Evolutionary conservation across 2,888 invertebrate species (phyloP).

Genomic region (Scaptodrosophila latifasciaeformis): DNA sequence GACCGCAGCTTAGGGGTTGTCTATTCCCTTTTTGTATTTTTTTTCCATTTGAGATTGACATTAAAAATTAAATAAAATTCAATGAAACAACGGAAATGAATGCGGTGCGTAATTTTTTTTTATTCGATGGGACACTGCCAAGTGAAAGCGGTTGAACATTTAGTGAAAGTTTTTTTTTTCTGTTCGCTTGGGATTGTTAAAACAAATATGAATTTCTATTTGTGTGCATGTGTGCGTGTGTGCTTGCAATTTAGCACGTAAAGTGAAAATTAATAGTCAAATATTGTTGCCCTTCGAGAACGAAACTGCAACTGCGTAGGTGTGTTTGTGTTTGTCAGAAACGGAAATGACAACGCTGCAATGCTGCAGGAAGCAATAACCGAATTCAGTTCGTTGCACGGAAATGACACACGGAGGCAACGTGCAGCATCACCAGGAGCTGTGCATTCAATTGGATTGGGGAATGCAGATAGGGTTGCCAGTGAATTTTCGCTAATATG

Average conservation of each 20-base stretch:
- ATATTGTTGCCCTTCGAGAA: neutral
- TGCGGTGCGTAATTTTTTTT: slow-evolving; percentile 42
- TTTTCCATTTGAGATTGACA: too few species aligned
- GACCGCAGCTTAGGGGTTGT: too few species aligned
- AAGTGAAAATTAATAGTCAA: slow-evolving; percentile 40
- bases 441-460: neutral
- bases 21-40: too few species aligned
- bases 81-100: slow-evolving; percentile 54
- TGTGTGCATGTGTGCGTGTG: neutral
- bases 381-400: slow-evolving; percentile 57
- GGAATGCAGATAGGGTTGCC: neutral
- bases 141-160: neutral
- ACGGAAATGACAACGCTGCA: slow-evolving; percentile 58
- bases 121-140: slow-evolving; percentile 4
- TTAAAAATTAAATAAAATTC: slow-evolving; percentile 52
- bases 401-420: slow-evolving; percentile 51
- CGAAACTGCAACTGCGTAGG: slow-evolving; percentile 13
- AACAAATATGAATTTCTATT: slow-evolving; percentile 29
- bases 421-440: neutral
- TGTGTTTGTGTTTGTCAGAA: slow-evolving; percentile 37
- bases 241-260: slow-evolving; percentile 21
- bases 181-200: neutral
- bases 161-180: neutral
- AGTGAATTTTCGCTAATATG: neutral
- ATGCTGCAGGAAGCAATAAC: slow-evolving; percentile 60